Evolutionary conservation across 2,797 vertebrate species (phyloP).

Genomic region (Prunella strophiata): DNA sequence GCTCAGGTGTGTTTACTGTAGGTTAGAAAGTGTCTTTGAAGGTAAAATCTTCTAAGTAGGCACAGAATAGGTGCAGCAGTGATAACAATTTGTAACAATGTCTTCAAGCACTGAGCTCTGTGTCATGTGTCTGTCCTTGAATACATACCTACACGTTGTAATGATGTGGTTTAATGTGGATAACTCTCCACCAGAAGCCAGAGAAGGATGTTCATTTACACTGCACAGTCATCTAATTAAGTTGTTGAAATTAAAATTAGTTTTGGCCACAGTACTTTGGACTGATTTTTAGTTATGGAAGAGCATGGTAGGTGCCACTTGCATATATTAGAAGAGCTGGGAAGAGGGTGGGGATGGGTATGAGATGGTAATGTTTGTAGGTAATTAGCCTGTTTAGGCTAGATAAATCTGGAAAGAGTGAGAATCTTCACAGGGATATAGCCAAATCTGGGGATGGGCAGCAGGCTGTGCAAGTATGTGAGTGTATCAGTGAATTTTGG

Average conservation of each 20-base stretch:
- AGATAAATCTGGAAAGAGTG: background rate
- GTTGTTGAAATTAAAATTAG: background rate
- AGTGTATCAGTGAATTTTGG: background rate
- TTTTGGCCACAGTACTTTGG: background rate
- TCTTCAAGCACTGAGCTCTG: background rate
- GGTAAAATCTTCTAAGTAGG: background rate
- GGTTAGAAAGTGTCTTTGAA: background rate
- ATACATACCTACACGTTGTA: background rate
- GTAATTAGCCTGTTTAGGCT: background rate
- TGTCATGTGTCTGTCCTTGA: background rate
- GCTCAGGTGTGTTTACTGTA: background rate
- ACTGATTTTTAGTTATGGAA: background rate
- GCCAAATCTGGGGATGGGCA: background rate
- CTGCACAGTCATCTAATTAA: background rate
- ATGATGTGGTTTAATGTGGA: background rate
- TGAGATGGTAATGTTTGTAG: background rate
- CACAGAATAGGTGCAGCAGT: background rate
- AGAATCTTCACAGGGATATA: background rate
- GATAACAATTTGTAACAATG: background rate
- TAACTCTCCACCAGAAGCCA: background rate
- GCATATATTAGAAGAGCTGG: background rate
- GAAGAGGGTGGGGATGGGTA: background rate
- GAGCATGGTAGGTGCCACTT: background rate
- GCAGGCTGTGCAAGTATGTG: background rate
- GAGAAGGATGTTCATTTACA: background rate